A percentile compares a stretch with the other conserved stretches of the same genome.
Conservation (phyloP, 2,888 invertebrate species). For the Gymnoscelis rufifasciata region DNA sequence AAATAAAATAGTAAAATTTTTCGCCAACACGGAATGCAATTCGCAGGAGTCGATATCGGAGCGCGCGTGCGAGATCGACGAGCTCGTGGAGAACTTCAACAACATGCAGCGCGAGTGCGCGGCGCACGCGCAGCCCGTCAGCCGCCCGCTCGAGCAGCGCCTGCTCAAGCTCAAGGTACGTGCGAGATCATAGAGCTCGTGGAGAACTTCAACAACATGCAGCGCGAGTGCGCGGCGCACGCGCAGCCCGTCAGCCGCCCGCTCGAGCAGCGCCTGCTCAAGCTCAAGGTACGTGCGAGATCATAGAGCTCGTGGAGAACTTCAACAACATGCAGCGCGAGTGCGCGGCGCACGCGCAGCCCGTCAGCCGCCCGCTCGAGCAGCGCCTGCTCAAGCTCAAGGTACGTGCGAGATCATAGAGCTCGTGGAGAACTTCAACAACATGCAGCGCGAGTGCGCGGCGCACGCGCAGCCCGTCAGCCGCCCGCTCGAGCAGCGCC, state of each 20-base stretch:
- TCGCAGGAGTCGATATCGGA: conserved; percentile 67
- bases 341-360: conserved; percentile 54
- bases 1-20: too few relatives aligned
- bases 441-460: conserved; percentile 77
- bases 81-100: conserved; percentile 81
- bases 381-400: conserved; percentile 76
- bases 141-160: conserved; percentile 57
- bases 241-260: conserved; percentile 43
- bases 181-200: conserved; percentile 81
- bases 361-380: conserved; percentile 43
- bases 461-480: conserved; percentile 48
- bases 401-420: conserved; percentile 80
- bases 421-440: conserved; percentile 81
- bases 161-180: too few relatives aligned
- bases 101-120: conserved; percentile 78
- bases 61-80: conserved; percentile 79
- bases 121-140: conserved; percentile 49
- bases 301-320: conserved; percentile 81
- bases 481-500: conserved; percentile 58
- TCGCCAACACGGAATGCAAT: too few relatives aligned
- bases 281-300: conserved; percentile 79
- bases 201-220: conserved; percentile 82
- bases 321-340: conserved; percentile 81
- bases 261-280: conserved; percentile 67
- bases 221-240: conserved; percentile 66